phyloP scores from a whole-genome alignment of 2,888 invertebrate genomes.

The Pandemis cinnamomeana region DNA sequence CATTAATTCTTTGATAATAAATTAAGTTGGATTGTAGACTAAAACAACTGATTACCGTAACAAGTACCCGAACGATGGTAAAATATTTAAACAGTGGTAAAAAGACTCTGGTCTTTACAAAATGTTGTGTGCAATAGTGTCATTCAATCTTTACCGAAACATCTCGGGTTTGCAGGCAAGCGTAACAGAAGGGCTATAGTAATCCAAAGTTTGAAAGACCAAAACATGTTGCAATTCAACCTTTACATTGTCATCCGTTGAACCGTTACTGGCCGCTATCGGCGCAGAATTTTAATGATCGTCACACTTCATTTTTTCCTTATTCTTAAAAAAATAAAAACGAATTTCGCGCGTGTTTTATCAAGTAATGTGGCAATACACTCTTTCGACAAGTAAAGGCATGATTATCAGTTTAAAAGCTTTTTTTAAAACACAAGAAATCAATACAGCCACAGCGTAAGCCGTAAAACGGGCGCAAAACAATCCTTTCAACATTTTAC shows the following conservation, averaged over 20 bases:
- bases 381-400: not conserved
- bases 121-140: conserved; percentile 2
- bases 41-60: not conserved
- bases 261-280: not conserved
- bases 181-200: conserved; percentile 25
- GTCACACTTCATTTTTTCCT: not conserved
- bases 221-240: conserved; percentile 28
- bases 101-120: not conserved
- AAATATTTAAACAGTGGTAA: not conserved
- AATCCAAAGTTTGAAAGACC: conserved; percentile 12
- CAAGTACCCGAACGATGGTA: not conserved
- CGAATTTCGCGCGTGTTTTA: not conserved
- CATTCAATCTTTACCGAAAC: conserved; percentile 23
- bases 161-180: conserved; percentile 22
- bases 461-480: conserved; percentile 13
- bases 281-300: conserved; percentile 2
- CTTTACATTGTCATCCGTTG: conserved; percentile 8
- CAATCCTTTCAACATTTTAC: conserved; percentile 40
- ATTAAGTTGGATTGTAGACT: too few species aligned
- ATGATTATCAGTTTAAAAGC: conserved; percentile 16
- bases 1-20: too few species aligned
- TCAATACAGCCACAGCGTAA: conserved; percentile 13
- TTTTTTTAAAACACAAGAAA: conserved; percentile 18
- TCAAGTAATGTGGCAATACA: not conserved
- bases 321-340: not conserved